Conservation (phyloP, 2,797 vertebrate genomes). For the Chelon auratus region DNA sequence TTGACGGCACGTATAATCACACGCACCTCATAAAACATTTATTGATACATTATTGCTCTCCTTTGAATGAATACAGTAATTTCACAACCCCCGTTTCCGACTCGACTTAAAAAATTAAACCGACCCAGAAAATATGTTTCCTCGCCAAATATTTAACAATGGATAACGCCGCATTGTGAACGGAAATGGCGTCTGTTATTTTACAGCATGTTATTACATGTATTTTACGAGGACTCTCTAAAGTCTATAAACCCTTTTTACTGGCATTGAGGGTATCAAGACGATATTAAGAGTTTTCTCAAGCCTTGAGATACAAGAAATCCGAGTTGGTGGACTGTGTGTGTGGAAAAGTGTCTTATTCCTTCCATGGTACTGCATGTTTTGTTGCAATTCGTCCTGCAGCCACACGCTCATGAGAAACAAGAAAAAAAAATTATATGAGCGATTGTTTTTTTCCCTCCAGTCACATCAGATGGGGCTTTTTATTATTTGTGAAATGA, state of each 20-base stretch:
- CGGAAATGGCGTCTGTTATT: slow-evolving; percentile 82
- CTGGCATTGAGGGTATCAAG: slow-evolving; percentile 78
- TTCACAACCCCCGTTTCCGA: slow-evolving; percentile 73
- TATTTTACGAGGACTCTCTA: slow-evolving; percentile 86
- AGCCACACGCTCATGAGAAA: slow-evolving; percentile 25
- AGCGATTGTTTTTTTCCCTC: slow-evolving; percentile 20
- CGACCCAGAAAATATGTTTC: slow-evolving; percentile 63
- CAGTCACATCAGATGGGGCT: slow-evolving; percentile 47
- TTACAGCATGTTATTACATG: slow-evolving; percentile 87
- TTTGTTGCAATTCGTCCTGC: slow-evolving; percentile 78
- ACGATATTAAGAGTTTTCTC: slow-evolving; percentile 79
- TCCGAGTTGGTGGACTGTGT: slow-evolving; percentile 47
- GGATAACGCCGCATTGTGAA: slow-evolving; percentile 67
- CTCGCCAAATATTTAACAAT: slow-evolving; percentile 74
- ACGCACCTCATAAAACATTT: slow-evolving; percentile 99
- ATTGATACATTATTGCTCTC: slow-evolving; percentile 95
- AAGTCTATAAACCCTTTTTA: slow-evolving; percentile 87
- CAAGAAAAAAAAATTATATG: slow-evolving; percentile 9
- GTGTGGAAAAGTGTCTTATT: slow-evolving; percentile 46
- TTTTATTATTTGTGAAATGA: slow-evolving; percentile 69
- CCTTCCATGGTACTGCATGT: slow-evolving; percentile 63
- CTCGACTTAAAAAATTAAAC: slow-evolving; percentile 61
- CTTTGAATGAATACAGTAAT: slow-evolving; percentile 89
- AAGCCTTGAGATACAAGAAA: slow-evolving; percentile 66
- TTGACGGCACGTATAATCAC: slow-evolving; percentile 97